Percentiles rank a stretch among this genome's conserved stretches.
Evolutionary conservation across 2,888 invertebrate genomes (phyloP).

Genomic region (Elegia similella): DNA sequence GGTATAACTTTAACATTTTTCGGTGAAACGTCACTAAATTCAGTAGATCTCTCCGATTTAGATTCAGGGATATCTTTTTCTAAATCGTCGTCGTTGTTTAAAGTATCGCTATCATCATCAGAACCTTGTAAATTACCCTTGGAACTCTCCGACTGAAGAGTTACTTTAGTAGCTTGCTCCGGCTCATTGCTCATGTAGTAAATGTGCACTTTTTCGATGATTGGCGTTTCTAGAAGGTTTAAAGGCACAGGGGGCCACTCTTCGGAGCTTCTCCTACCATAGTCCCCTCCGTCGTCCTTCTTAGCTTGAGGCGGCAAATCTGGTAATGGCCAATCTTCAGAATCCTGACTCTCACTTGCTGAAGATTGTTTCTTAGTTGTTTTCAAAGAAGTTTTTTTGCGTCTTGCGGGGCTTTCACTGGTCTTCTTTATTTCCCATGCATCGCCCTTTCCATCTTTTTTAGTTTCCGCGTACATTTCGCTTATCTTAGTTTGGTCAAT

Average conservation of each 20-base stretch:
- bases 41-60: constrained; percentile 63
- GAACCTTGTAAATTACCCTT: constrained; percentile 84
- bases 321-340: constrained; percentile 89
- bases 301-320: constrained; percentile 84
- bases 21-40: constrained; percentile 57
- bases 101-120: constrained; percentile 85
- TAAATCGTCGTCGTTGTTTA: constrained; percentile 84
- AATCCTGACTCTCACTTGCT: constrained; percentile 85
- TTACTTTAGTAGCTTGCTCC: constrained; percentile 89
- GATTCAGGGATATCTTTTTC: constrained; percentile 79
- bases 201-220: constrained; percentile 89
- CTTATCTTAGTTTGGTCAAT: constrained; percentile 86
- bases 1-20: constrained; percentile 65
- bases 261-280: constrained; percentile 75
- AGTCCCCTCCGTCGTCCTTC: constrained; percentile 41
- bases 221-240: constrained; percentile 85
- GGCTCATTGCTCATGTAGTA: constrained; percentile 89
- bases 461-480: constrained; percentile 79
- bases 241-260: constrained; percentile 92
- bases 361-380: constrained; percentile 67
- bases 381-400: constrained; percentile 57
- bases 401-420: constrained; percentile 49
- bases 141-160: constrained; percentile 85
- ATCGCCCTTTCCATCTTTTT: constrained; percentile 67
- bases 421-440: constrained; percentile 46